phyloP scores from a whole-genome alignment of 2,113 vertebrate genomes.

The Seriola rivoliana region DNA sequence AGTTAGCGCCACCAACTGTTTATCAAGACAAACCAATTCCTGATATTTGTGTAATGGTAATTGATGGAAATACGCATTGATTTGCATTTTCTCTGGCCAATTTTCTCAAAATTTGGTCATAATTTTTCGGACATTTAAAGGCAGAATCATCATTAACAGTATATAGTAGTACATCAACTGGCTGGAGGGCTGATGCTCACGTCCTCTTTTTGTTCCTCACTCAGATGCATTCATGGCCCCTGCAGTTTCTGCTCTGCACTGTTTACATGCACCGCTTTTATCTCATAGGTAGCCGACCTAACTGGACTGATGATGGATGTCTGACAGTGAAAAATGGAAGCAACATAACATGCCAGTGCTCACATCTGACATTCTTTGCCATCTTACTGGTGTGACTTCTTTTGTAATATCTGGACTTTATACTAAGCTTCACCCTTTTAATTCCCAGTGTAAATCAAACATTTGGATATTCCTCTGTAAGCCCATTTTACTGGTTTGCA shows the following conservation, averaged over 20 bases:
- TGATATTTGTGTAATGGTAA: no score
- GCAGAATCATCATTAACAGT: no score
- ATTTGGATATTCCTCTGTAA: neutral
- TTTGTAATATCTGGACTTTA: neutral
- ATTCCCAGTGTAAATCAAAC: neutral
- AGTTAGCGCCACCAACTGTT: no score
- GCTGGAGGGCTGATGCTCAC: no score
- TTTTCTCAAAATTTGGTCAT: no score
- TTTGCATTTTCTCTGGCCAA: no score
- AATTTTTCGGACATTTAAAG: no score
- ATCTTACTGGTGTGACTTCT: conserved; percentile 71
- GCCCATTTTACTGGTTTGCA: neutral
- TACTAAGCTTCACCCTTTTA: neutral
- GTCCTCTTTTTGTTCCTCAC: no score
- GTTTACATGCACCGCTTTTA: neutral
- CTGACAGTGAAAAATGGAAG: rapidly evolving
- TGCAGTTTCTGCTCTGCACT: neutral
- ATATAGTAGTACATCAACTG: no score
- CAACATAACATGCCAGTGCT: conserved; percentile 65
- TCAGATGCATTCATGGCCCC: no score
- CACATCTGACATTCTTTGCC: conserved; percentile 84
- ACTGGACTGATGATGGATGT: conserved; percentile 79
- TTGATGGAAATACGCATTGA: no score
- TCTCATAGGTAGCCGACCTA: conserved; percentile 62
- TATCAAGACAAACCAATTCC: no score